Percentiles rank a stretch among this genome's conserved stretches.
phyloP scores from a whole-genome alignment of 2,888 invertebrate species.

The Brenthis hecate region DNA sequence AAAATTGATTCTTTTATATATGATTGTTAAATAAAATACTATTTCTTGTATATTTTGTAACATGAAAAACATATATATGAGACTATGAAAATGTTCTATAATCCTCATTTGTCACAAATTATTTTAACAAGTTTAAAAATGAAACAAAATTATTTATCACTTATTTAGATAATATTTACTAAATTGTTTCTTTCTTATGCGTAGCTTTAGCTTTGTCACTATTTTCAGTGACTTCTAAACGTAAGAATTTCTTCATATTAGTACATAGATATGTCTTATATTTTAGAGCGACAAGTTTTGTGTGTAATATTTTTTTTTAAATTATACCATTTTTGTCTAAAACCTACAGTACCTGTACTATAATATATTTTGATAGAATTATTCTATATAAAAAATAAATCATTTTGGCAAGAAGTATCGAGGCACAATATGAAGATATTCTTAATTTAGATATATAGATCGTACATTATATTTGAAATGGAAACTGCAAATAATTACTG shows the following conservation, averaged over 20 bases:
- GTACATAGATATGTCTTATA: neutral
- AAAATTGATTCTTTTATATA: neutral
- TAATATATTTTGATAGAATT: no score
- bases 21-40: neutral
- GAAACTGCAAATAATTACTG: no score
- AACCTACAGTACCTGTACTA: no score
- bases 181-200: neutral
- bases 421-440: no score
- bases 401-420: no score
- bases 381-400: no score
- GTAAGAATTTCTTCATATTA: slow-evolving; percentile 12
- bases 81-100: slow-evolving; percentile 10
- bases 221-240: neutral
- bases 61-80: slow-evolving; percentile 2
- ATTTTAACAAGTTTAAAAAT: slow-evolving; percentile 11
- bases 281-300: neutral
- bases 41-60: neutral
- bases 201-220: neutral
- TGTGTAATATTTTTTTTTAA: neutral
- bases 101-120: slow-evolving; percentile 38
- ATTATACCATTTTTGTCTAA: neutral
- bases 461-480: no score
- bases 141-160: neutral
- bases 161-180: neutral
- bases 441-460: no score